Percentiles rank a stretch among this genome's conserved stretches.
These are phyloP conservation scores for Hippasteria phrygiana DNA, from an alignment of 53 echinoderm and acorn worm genomes.

Conservation along the genomic window DNA sequence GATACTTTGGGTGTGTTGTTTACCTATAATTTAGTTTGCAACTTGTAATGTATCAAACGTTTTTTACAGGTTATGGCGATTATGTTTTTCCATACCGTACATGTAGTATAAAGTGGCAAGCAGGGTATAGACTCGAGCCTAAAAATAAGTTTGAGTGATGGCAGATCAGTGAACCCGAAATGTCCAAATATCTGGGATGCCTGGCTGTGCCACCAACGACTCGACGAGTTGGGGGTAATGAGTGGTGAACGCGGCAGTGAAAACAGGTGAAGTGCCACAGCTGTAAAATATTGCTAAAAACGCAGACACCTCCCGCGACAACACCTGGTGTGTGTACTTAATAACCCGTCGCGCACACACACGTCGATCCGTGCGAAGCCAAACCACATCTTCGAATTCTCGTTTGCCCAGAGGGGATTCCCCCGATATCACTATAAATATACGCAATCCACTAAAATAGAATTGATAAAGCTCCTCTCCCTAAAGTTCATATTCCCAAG, in stretches of 20 bases:
- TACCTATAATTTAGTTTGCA: no score
- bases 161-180: conserved; percentile 26
- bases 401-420: conserved; percentile 35
- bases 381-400: conserved; percentile 20
- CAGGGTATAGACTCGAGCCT: no score
- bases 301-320: neutral
- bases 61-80: no score
- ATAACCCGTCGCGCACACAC: neutral
- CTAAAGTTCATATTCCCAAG: neutral
- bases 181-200: neutral
- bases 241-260: conserved; percentile 15
- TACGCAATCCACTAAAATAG: neutral
- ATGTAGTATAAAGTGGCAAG: no score
- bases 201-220: conserved; percentile 37
- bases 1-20: no score
- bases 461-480: neutral
- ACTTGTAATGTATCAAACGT: no score
- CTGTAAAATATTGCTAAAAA: conserved; percentile 20
- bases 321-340: conserved; percentile 20
- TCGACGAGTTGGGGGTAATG: neutral
- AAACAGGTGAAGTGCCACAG: conserved; percentile 45
- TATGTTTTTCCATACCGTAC: no score
- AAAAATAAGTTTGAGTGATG: neutral
- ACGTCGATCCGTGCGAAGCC: neutral
- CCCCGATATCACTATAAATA: neutral